Percentiles rank a stretch among this genome's conserved stretches.
phyloP scores from a whole-genome alignment of 2,888 invertebrate genomes.

The Malacosoma neustria region DNA sequence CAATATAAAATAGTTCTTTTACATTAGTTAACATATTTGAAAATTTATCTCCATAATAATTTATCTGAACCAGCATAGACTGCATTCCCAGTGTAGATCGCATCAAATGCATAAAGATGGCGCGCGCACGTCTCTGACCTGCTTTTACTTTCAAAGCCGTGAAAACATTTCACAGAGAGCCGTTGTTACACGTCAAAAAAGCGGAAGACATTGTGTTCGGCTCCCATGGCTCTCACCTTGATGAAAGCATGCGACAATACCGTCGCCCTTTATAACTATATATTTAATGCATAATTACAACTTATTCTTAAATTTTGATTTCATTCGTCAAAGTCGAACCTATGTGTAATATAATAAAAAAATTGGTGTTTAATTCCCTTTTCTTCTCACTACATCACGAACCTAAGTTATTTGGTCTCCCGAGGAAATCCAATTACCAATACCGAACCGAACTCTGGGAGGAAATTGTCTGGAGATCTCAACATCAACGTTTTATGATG shows the following conservation, averaged over 20 bases:
- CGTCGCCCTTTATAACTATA: neutral
- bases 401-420: too few relatives aligned
- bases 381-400: too few relatives aligned
- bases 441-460: too few relatives aligned
- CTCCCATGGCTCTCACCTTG: conserved; percentile 54
- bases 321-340: neutral
- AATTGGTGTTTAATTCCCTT: too few relatives aligned
- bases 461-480: too few relatives aligned
- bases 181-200: conserved; percentile 52
- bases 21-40: too few relatives aligned
- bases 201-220: conserved; percentile 53
- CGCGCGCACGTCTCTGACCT: conserved; percentile 30
- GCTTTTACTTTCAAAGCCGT: conserved; percentile 64
- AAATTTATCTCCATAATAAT: too few relatives aligned
- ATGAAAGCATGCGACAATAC: conserved; percentile 3
- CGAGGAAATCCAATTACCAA: too few relatives aligned
- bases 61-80: too few relatives aligned
- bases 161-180: conserved; percentile 60
- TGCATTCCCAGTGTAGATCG: neutral
- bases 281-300: neutral
- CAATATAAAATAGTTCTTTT: too few relatives aligned
- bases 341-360: neutral
- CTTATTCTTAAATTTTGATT: neutral
- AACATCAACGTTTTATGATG: too few relatives aligned
- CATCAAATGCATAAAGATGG: neutral